phyloP scores from a whole-genome alignment of 2,888 invertebrate genomes.

The Aproaerema taeniolella region DNA sequence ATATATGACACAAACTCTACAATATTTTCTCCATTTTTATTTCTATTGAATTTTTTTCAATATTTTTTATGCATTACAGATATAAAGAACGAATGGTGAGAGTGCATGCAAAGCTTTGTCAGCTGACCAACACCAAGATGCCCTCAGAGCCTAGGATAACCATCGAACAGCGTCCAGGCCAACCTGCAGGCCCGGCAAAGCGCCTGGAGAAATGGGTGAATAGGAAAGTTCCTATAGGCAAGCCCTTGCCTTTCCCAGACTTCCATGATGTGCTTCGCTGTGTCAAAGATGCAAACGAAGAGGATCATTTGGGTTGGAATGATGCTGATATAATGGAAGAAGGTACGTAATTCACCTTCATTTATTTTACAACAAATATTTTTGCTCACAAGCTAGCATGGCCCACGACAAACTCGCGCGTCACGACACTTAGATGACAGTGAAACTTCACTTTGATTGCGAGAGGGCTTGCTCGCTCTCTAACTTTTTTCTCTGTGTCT shows the following conservation, averaged over 20 bases:
- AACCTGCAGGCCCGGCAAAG: conserved; percentile 55
- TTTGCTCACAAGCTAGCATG: no score
- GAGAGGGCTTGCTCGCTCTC: no score
- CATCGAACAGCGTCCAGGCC: conserved; percentile 51
- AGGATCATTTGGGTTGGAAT: conserved; percentile 57
- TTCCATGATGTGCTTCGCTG: conserved; percentile 73
- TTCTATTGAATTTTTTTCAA: no score
- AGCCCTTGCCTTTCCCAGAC: conserved; percentile 68
- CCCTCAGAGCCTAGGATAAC: conserved; percentile 60
- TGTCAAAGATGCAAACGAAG: conserved; percentile 56
- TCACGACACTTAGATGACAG: no score
- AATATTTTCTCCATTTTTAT: no score
- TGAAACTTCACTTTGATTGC: no score
- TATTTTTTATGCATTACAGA: conserved; percentile 33
- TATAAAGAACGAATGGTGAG: conserved; percentile 67
- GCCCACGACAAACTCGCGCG: no score
- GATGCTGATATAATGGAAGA: conserved; percentile 64
- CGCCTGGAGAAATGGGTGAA: conserved; percentile 62
- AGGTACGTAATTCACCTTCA: conserved; percentile 36
- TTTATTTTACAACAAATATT: no score
- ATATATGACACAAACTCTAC: no score
- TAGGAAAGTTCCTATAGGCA: conserved; percentile 59
- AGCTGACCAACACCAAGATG: conserved; percentile 76
- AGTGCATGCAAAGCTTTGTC: conserved; percentile 79
- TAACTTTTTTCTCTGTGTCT: no score